A percentile compares a stretch with the other conserved stretches of the same genome.
Conservation (phyloP, 2,797 vertebrate genomes). For the Heterohyrax brucei region DNA sequence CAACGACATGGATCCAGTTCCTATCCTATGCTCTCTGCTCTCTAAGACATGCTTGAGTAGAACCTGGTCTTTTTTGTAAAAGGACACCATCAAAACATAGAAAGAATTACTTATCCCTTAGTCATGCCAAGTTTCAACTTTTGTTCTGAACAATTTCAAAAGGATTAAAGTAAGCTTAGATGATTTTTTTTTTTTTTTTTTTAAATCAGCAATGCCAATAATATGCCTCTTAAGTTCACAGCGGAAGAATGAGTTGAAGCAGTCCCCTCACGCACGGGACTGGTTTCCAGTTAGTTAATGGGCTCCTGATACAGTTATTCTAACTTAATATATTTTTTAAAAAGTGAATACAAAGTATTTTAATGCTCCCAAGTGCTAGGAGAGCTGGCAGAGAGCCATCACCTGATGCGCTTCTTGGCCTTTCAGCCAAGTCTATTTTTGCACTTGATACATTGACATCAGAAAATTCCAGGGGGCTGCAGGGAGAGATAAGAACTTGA, state of each 20-base stretch:
- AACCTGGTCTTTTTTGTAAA: background rate
- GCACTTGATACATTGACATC: slow-evolving; percentile 49
- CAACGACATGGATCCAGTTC: background rate
- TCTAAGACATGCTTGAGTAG: background rate
- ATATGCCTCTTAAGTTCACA: slow-evolving; percentile 7
- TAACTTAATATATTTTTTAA: slow-evolving; percentile 55
- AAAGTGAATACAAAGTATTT: slow-evolving; percentile 43
- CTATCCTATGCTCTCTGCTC: background rate
- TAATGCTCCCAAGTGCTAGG: slow-evolving; percentile 65
- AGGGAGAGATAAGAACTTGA: slow-evolving; percentile 42
- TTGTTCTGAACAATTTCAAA: slow-evolving; percentile 65
- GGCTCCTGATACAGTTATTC: slow-evolving; percentile 63
- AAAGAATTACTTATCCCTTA: slow-evolving; percentile 26
- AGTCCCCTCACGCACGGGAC: slow-evolving; percentile 3
- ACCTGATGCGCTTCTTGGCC: slow-evolving; percentile 43
- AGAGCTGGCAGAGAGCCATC: slow-evolving; percentile 66
- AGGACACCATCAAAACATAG: background rate
- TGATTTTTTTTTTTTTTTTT: background rate
- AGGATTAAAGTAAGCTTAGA: background rate
- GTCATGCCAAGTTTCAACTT: background rate
- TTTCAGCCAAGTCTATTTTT: slow-evolving; percentile 79
- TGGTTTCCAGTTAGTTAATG: slow-evolving; percentile 73
- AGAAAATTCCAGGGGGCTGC: slow-evolving; percentile 65
- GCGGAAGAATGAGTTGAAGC: slow-evolving; percentile 49
- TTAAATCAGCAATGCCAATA: background rate